Evolutionary conservation across 2,888 invertebrate species (phyloP).

Genomic region (Laspeyria flexula): DNA sequence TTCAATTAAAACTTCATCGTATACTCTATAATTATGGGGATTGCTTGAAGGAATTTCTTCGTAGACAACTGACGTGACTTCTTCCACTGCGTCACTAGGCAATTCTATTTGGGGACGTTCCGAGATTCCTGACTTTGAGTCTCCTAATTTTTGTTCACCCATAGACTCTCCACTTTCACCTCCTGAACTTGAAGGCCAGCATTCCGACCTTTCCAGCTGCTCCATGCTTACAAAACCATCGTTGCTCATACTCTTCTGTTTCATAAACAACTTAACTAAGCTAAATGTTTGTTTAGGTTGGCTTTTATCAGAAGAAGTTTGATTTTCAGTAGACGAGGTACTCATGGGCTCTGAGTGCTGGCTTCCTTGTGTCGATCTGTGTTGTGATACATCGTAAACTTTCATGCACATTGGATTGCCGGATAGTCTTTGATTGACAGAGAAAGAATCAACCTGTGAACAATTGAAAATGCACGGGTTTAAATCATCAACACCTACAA

Average conservation of each 20-base stretch:
- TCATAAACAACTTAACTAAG: slow-evolving; percentile 95
- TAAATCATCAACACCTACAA: neutral
- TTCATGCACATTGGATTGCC: slow-evolving; percentile 79
- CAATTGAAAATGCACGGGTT: slow-evolving; percentile 26
- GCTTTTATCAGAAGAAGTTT: slow-evolving; percentile 79
- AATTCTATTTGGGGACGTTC: slow-evolving; percentile 83
- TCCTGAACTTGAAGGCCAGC: slow-evolving; percentile 90
- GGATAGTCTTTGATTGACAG: slow-evolving; percentile 76
- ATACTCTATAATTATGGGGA: slow-evolving; percentile 73
- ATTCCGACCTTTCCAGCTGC: slow-evolving; percentile 90
- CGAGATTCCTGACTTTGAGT: slow-evolving; percentile 53
- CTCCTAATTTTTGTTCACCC: slow-evolving; percentile 72
- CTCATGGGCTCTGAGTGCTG: slow-evolving; percentile 84
- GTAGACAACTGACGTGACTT: slow-evolving; percentile 68
- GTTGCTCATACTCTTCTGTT: slow-evolving; percentile 94
- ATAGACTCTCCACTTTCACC: slow-evolving; percentile 87
- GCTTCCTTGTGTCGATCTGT: slow-evolving; percentile 74
- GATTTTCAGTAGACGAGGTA: slow-evolving; percentile 82
- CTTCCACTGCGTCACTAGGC: slow-evolving; percentile 83
- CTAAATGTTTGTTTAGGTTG: slow-evolving; percentile 91
- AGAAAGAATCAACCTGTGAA: slow-evolving; percentile 82
- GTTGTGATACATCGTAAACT: slow-evolving; percentile 81
- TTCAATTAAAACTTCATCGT: slow-evolving; percentile 78
- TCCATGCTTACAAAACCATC: slow-evolving; percentile 91
- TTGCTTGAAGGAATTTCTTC: slow-evolving; percentile 72